A percentile compares a stretch with the other conserved stretches of the same genome.
phyloP scores from a whole-genome alignment of 2,888 invertebrate species.

The Patella ulyssiponensis region DNA sequence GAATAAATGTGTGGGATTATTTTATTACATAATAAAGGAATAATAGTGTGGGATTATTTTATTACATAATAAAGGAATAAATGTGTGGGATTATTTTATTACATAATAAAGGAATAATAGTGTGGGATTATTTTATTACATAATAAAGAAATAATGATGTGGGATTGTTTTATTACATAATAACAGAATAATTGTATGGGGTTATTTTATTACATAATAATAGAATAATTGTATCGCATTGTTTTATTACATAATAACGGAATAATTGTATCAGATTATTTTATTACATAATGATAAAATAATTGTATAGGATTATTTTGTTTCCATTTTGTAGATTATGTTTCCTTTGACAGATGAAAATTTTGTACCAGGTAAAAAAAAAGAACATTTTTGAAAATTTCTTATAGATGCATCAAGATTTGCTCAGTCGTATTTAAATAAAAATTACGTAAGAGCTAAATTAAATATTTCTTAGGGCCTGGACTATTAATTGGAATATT shows the following conservation, averaged over 20 bases:
- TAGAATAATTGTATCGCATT: not conserved
- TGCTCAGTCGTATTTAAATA: too few relatives aligned
- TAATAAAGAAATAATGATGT: not conserved
- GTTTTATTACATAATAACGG: too few relatives aligned
- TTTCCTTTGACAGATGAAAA: slow-evolving; percentile 44
- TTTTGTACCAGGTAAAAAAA: slow-evolving; percentile 35
- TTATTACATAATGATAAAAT: not conserved
- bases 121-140: not conserved
- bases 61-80: too few relatives aligned
- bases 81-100: not conserved
- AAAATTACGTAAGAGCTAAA: too few relatives aligned
- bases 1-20: not conserved
- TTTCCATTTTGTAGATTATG: slow-evolving; percentile 39
- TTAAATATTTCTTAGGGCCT: too few relatives aligned
- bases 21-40: not conserved
- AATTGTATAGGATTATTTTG: not conserved
- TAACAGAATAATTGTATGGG: too few relatives aligned
- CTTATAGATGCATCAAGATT: too few relatives aligned
- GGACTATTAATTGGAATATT: too few relatives aligned
- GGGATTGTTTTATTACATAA: not conserved
- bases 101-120: too few relatives aligned
- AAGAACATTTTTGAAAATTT: too few relatives aligned
- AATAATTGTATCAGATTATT: not conserved
- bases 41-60: too few relatives aligned
- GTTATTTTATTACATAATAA: too few relatives aligned